Conservation (phyloP, 1,140 invertebrate species). For the Hestina assimilis region DNA sequence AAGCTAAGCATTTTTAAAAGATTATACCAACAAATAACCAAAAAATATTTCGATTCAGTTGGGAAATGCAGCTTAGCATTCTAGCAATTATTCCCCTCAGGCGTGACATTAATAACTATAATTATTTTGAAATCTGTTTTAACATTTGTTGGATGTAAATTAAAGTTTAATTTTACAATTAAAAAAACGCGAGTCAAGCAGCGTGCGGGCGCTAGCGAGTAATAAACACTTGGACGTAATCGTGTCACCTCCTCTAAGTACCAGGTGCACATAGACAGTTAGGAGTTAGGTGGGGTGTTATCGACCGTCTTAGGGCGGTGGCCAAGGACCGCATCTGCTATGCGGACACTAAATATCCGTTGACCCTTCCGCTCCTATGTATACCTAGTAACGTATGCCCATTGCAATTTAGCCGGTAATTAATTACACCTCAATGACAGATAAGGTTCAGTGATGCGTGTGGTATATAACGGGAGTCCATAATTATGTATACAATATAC, state of each 20-base stretch:
- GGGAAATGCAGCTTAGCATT: no score
- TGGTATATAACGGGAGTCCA: constrained; percentile 38
- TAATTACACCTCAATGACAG: constrained; percentile 72
- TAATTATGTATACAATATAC: constrained; percentile 26
- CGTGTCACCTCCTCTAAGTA: constrained; percentile 48
- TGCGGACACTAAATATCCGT: constrained; percentile 73
- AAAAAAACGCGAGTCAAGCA: not conserved
- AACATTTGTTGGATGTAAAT: no score
- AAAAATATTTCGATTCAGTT: no score
- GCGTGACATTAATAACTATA: no score
- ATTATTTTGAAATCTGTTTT: no score
- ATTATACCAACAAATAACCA: no score
- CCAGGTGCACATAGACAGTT: constrained; percentile 65
- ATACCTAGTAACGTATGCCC: constrained; percentile 50
- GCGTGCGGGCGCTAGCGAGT: not conserved
- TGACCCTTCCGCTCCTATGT: constrained; percentile 63
- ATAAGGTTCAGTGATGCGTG: constrained; percentile 61
- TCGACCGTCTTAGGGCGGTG: constrained; percentile 75
- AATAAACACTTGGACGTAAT: constrained; percentile 21
- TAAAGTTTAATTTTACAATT: no score
- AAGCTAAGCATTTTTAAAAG: no score
- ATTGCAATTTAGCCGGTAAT: constrained; percentile 66
- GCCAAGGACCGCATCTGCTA: constrained; percentile 73
- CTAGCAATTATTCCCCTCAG: no score
- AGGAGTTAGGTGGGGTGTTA: constrained; percentile 70